Evolutionary conservation across 1,140 invertebrate species (phyloP).

Genomic region (Brachystomella parvula): DNA sequence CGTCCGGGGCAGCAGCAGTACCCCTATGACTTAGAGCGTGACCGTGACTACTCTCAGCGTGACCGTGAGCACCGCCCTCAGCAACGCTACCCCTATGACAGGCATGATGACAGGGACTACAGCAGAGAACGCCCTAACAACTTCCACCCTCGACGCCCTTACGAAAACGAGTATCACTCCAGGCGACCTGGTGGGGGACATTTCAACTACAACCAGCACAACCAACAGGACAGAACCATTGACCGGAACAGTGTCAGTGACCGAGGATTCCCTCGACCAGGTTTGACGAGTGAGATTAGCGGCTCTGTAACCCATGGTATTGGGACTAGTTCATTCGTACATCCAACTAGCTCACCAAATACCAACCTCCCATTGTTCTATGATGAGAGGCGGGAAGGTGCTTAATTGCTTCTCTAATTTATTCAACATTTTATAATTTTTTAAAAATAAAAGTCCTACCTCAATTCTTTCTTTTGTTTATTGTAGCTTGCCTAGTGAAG

Average conservation of each 20-base stretch:
- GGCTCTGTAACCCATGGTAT: neutral
- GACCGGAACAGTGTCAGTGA: neutral
- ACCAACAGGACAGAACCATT: neutral
- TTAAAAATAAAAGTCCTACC: no score
- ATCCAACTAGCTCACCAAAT: neutral
- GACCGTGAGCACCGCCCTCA: neutral
- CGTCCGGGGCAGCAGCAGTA: neutral
- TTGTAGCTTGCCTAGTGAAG: constrained; percentile 29
- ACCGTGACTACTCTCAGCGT: constrained; percentile 2
- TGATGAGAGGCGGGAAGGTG: constrained; percentile 33
- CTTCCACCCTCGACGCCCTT: neutral
- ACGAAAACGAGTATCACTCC: constrained; percentile 5
- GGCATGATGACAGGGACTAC: neutral
- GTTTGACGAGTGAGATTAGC: neutral
- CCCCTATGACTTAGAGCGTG: neutral
- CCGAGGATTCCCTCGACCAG: constrained; percentile 7
- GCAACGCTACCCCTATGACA: neutral
- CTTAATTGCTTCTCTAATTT: constrained; percentile 9
- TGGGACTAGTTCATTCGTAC: constrained; percentile 8
- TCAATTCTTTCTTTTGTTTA: constrained; percentile 7
- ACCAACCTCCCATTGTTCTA: constrained; percentile 29
- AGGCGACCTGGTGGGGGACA: neutral
- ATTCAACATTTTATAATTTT: neutral
- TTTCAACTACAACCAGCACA: neutral
- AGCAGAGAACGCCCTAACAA: neutral